Conservation (phyloP, 1,140 invertebrate species). For the Theocolax elegans region DNA sequence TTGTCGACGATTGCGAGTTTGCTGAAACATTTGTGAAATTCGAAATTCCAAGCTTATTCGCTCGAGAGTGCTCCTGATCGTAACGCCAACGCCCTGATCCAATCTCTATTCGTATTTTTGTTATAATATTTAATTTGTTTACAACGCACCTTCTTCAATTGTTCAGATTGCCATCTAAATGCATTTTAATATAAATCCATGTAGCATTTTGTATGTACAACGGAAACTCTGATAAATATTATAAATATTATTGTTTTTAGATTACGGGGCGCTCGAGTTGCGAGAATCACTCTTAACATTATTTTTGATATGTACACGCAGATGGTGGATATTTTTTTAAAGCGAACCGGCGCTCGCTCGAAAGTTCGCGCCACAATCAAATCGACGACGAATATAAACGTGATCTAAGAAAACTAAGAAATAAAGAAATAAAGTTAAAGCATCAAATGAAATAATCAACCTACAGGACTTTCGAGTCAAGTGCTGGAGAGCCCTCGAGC, state of each 20-base stretch:
- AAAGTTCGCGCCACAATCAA: conserved; percentile 12
- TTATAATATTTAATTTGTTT: too few relatives aligned
- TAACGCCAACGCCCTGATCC: too few relatives aligned
- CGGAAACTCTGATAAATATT: conserved; percentile 9
- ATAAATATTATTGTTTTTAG: conserved; percentile 11
- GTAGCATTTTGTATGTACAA: too few relatives aligned
- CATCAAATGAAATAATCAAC: neutral
- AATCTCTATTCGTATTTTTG: too few relatives aligned
- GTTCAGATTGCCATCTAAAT: too few relatives aligned
- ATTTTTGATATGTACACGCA: neutral
- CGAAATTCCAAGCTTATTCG: too few relatives aligned
- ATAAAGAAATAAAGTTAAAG: neutral
- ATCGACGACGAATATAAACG: neutral
- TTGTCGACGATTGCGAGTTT: too few relatives aligned
- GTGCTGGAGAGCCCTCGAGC: neutral
- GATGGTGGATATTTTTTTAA: neutral
- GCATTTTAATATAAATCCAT: too few relatives aligned
- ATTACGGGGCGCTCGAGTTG: too few relatives aligned
- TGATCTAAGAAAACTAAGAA: neutral
- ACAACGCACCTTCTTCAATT: too few relatives aligned
- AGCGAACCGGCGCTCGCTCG: neutral
- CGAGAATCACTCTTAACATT: neutral
- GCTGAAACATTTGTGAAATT: too few relatives aligned
- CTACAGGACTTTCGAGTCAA: neutral
- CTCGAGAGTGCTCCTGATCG: too few relatives aligned